Percentiles rank a stretch among this genome's conserved stretches.
Evolutionary conservation across 1,140 invertebrate genomes (phyloP).

Genomic region (Cherax quadricarinatus): DNA sequence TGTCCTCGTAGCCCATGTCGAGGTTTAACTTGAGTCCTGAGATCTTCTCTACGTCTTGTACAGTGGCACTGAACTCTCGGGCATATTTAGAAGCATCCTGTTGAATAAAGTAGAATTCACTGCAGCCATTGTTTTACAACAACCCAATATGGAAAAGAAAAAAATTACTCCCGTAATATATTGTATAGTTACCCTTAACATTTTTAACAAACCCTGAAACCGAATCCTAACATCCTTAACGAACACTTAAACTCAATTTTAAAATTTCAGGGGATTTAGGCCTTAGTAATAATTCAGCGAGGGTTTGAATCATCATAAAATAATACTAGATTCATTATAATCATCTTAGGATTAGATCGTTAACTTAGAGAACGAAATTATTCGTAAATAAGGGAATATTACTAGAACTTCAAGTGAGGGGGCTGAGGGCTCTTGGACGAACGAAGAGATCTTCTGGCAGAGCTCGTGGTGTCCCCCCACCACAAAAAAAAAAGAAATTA

Average conservation of each 20-base stretch:
- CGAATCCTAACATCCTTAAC: neutral
- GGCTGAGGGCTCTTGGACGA: too few species aligned
- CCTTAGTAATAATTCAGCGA: too few species aligned
- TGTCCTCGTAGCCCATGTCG: conserved; percentile 12
- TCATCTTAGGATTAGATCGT: too few species aligned
- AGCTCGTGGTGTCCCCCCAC: too few species aligned
- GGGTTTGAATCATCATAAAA: too few species aligned
- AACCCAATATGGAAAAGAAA: too few species aligned
- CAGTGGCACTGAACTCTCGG: conserved; percentile 50
- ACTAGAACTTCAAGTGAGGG: too few species aligned
- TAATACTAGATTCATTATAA: too few species aligned
- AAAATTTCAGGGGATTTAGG: neutral
- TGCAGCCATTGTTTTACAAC: neutral
- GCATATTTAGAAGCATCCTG: conserved; percentile 40
- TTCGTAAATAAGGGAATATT: too few species aligned
- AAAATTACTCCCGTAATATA: neutral
- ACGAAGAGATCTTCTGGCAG: too few species aligned
- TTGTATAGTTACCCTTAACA: neutral
- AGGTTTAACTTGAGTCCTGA: conserved; percentile 45
- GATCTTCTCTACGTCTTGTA: conserved; percentile 56
- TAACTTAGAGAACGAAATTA: too few species aligned
- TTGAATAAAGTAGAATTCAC: neutral
- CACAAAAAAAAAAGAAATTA: too few species aligned
- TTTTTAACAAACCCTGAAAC: neutral
- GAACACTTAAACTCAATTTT: neutral